A percentile compares a stretch with the other conserved stretches of the same genome.
phyloP scores from a whole-genome alignment of 2,113 vertebrate species.

The Rhinoptilus africanus region DNA sequence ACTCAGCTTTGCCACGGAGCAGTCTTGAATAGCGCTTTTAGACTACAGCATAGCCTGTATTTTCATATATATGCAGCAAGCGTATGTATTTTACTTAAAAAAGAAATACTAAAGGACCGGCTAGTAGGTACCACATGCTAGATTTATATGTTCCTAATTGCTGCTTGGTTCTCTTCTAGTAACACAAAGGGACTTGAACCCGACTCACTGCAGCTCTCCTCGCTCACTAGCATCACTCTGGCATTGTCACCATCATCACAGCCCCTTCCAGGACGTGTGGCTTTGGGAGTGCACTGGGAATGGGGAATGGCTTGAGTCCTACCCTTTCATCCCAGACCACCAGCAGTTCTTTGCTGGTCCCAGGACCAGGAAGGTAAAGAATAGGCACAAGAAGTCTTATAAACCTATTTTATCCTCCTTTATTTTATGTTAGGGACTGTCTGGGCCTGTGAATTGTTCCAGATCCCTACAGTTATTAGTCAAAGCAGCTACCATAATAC shows the following conservation, averaged over 20 bases:
- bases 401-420: background rate
- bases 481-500: background rate
- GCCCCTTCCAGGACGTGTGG: background rate
- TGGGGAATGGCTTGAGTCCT: background rate
- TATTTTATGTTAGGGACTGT: background rate
- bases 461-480: background rate
- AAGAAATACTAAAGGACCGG: background rate
- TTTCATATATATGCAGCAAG: background rate
- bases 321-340: background rate
- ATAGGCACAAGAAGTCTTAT: background rate
- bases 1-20: background rate
- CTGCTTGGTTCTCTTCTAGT: background rate
- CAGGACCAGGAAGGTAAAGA: background rate
- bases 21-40: background rate
- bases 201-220: background rate
- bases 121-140: background rate
- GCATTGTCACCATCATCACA: rapidly evolving
- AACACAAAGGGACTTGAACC: background rate
- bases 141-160: background rate
- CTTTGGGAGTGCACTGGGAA: background rate
- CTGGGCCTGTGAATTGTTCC: background rate
- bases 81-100: background rate
- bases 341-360: background rate
- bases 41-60: background rate
- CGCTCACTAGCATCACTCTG: background rate